phyloP scores from a whole-genome alignment of 2,888 invertebrate species.

The Plagiodera versicolora region DNA sequence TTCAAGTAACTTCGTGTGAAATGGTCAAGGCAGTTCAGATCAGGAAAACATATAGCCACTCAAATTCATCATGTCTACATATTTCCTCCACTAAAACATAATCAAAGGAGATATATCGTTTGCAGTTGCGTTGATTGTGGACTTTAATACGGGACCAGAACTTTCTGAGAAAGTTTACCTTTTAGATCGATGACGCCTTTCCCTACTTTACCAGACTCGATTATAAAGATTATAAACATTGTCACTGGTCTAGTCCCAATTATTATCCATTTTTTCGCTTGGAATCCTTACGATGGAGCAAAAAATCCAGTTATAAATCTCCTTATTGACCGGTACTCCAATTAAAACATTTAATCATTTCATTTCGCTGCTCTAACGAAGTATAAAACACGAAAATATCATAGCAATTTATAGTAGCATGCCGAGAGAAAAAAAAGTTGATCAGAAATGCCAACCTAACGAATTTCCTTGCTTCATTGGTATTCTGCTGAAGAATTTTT shows the following conservation, averaged over 20 bases:
- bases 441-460: not conserved
- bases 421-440: not conserved
- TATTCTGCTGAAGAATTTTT: not conserved
- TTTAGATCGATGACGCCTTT: no score
- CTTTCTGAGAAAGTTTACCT: not conserved
- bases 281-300: not conserved
- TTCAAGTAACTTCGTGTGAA: no score
- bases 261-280: not conserved
- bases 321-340: conserved; percentile 22
- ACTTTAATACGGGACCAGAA: not conserved
- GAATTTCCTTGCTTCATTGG: not conserved
- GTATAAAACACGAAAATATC: conserved; percentile 15
- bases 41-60: no score
- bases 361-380: conserved; percentile 6
- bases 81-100: no score
- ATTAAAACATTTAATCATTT: conserved; percentile 18
- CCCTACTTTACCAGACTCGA: not conserved
- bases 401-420: conserved; percentile 8
- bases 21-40: no score
- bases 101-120: no score
- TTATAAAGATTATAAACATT: not conserved
- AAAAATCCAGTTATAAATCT: conserved; percentile 17
- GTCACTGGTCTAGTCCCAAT: not conserved
- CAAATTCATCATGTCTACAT: no score
- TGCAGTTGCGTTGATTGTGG: no score